Base-by-base conservation (phyloP, 2,888 invertebrate genomes). In the Cerastis rubricosa region DNA sequence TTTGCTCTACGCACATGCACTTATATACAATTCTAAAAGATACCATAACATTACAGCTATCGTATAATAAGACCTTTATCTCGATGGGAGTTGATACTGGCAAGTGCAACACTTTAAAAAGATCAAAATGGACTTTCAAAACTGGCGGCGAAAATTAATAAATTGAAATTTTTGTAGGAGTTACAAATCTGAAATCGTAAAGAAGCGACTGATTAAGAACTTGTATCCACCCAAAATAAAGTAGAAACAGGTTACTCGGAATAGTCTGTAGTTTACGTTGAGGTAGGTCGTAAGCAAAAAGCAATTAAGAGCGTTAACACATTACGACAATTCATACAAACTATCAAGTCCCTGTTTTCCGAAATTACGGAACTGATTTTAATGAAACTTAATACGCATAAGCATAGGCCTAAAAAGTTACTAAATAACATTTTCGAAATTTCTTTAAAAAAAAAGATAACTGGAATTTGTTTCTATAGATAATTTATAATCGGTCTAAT, bases 1-100 rank as follows among this genome's bases (percentile, higher is more conserved):
- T 69, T 72, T 47, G 40, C 17, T 51, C 11, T 59, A 43, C 11
- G 1, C 43, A 61, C 12, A 68, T 45, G 51, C 59, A 64, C 45
- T 76, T 69, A 67, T 72, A 75, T 74, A 51, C n/a, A 29, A 69
- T 47, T 51, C 6, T 59, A 35, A 65, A 40, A 67, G 85, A 76
- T 85, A 85, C 45, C 22, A 63, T 45, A n/a, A 71, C 70, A 78
- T 80, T 65, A 76, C 22, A 63, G 61, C 25, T 85, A 86, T 85
- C 86, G n/a, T 49, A 8, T 61, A 68, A 40, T 63, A 78, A 78
- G 64, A 59, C 69, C n/a, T 71, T 80, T 87, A 85, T 75, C 79
- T 76, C 45, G 17, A 74, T 64, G 49, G 67, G 25, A 79, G 57
- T 64, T n/a, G 25, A 59, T 81, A 69, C 35, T 49, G n/a, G 17